These are phyloP conservation scores for Pelobates fuscus DNA, from an alignment of 2,113 vertebrate genomes.

Conservation along the genomic window DNA sequence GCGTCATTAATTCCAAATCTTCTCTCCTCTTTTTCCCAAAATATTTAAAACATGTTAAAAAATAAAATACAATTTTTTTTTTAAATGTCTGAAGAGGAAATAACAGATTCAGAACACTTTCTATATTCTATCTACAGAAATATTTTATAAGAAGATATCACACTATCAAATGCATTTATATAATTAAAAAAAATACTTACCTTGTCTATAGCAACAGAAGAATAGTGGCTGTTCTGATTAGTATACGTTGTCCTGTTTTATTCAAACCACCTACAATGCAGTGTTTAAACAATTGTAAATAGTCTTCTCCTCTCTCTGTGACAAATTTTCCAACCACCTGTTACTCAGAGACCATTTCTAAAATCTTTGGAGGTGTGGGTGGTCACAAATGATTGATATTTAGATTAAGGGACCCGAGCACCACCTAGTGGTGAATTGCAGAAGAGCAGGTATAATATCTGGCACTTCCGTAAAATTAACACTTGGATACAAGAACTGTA, in stretches of 20 bases:
- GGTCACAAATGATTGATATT: slow-evolving; percentile 29
- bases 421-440: slow-evolving; percentile 17
- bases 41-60: too few relatives aligned
- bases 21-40: too few relatives aligned
- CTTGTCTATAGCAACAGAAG: slow-evolving; percentile 9
- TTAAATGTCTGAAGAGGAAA: too few relatives aligned
- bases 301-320: slow-evolving; percentile 17
- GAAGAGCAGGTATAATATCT: neutral
- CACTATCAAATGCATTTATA: too few relatives aligned
- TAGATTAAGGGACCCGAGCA: slow-evolving; percentile 20
- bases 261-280: slow-evolving; percentile 7
- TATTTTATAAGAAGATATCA: too few relatives aligned
- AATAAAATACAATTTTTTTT: too few relatives aligned
- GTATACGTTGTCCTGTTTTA: neutral
- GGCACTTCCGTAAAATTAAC: neutral
- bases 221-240: slow-evolving; percentile 3
- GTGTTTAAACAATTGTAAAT: slow-evolving; percentile 34
- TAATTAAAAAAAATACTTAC: slow-evolving; percentile 5
- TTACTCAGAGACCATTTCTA: slow-evolving; percentile 1
- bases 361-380: slow-evolving; percentile 44
- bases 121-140: too few relatives aligned
- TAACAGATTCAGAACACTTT: too few relatives aligned
- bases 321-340: slow-evolving; percentile 42
- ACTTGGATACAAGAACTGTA: slow-evolving; percentile 13
- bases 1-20: too few relatives aligned